These are phyloP conservation scores for Lamellibrachia luymesi DNA, from an alignment of 1,140 invertebrate species.

Conservation along the genomic window DNA sequence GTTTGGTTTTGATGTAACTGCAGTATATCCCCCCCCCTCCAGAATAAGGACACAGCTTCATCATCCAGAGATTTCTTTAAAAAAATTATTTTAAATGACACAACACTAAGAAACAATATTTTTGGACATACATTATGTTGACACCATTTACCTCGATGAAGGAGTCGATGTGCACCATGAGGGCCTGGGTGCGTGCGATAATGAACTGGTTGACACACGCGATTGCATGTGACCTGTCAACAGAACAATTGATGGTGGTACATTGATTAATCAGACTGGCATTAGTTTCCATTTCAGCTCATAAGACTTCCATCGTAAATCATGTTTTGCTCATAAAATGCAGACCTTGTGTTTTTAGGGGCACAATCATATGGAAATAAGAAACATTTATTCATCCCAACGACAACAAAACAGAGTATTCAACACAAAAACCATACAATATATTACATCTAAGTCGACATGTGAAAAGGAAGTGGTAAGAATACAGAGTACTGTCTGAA, in stretches of 20 bases:
- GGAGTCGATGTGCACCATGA: conserved; percentile 92
- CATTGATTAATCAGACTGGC: conserved; percentile 18
- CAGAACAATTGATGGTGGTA: conserved; percentile 12
- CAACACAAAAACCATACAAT: too few relatives aligned
- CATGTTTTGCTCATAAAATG: neutral
- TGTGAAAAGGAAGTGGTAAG: too few relatives aligned
- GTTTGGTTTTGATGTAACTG: too few relatives aligned
- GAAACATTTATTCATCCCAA: too few relatives aligned
- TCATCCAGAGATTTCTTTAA: too few relatives aligned
- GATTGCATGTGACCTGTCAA: conserved; percentile 85
- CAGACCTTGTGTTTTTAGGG: neutral
- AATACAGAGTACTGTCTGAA: too few relatives aligned
- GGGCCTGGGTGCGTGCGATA: conserved; percentile 81
- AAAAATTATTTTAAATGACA: neutral
- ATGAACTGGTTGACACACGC: conserved; percentile 99
- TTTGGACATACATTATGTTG: neutral
- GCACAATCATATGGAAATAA: neutral
- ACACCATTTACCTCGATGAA: conserved; percentile 76
- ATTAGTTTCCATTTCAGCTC: conserved; percentile 18
- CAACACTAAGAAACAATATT: neutral
- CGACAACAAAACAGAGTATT: too few relatives aligned
- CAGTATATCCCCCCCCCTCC: neutral
- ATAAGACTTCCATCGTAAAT: neutral
- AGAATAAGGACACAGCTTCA: neutral
- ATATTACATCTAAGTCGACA: too few relatives aligned